phyloP scores from a whole-genome alignment of 2,113 vertebrate genomes.

The Sylvilagus bachmani region DNA sequence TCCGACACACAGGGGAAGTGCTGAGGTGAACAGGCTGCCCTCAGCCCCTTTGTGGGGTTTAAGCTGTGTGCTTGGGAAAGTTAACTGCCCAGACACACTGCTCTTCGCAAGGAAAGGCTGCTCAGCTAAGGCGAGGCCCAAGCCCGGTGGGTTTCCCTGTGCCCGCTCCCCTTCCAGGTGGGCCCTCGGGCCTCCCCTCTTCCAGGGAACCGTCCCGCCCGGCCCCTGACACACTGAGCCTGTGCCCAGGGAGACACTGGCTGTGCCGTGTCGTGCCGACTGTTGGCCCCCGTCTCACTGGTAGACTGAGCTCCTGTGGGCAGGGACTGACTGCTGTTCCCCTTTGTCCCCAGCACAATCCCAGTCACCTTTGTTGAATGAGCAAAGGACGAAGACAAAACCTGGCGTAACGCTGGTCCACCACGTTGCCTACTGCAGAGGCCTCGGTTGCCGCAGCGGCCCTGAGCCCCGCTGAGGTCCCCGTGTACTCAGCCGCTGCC shows the following conservation, averaged over 20 bases:
- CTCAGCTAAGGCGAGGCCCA: too few species aligned
- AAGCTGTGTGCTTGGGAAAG: background rate
- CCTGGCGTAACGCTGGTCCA: fast-evolving
- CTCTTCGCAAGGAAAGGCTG: too few species aligned
- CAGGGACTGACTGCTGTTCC: background rate
- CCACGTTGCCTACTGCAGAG: background rate
- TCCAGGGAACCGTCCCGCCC: background rate
- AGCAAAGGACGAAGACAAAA: background rate
- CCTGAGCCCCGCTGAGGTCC: fast-evolving
- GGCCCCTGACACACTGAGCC: background rate
- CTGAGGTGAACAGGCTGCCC: background rate
- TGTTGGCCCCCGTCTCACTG: background rate
- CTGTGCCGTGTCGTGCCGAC: fast-evolving
- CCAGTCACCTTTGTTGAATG: background rate
- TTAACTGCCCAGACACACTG: too few species aligned
- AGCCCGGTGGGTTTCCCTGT: background rate
- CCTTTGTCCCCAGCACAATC: background rate
- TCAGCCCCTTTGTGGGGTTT: background rate
- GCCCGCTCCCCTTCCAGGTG: background rate
- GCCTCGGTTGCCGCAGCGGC: background rate
- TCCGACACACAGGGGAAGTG: too few species aligned
- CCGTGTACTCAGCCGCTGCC: background rate
- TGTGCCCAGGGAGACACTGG: background rate
- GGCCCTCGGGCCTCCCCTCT: background rate
- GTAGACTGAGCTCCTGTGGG: background rate